These are phyloP conservation scores for Panthera tigris DNA, from an alignment of 2,113 vertebrate genomes.

Conservation along the genomic window DNA sequence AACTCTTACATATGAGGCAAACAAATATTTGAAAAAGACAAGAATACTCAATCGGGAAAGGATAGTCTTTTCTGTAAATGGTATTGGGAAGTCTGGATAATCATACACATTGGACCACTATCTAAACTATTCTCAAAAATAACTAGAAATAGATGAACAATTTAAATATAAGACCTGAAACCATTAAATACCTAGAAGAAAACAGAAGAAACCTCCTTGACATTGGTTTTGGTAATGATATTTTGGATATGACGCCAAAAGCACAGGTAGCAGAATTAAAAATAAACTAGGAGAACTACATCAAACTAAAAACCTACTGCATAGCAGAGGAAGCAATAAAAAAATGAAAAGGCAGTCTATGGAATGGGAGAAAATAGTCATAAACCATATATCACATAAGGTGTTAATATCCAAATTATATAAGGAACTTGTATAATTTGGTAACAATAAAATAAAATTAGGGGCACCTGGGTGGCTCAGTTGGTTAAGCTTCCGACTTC, in stretches of 20 bases:
- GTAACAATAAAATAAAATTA: background rate
- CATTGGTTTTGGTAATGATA: background rate
- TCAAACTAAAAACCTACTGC: background rate
- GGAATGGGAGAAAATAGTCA: background rate
- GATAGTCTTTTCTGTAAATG: background rate
- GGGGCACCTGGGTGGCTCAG: too few relatives aligned
- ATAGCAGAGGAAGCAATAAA: background rate
- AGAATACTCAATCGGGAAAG: background rate
- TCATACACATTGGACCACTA: background rate
- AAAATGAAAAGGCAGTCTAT: background rate
- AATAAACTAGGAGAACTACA: background rate
- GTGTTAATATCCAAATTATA: background rate
- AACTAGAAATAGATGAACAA: background rate
- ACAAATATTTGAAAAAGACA: background rate
- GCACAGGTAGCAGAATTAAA: background rate
- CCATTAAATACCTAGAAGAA: background rate
- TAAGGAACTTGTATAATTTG: background rate
- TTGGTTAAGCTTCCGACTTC: too few relatives aligned
- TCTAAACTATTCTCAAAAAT: background rate
- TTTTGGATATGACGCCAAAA: background rate
- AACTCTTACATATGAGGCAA: background rate
- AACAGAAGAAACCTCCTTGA: background rate
- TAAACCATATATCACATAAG: background rate
- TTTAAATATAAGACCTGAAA: background rate
- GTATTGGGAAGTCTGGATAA: background rate